Conservation (phyloP, 2,113 vertebrate species). For the Psilopogon haemacephalus region DNA sequence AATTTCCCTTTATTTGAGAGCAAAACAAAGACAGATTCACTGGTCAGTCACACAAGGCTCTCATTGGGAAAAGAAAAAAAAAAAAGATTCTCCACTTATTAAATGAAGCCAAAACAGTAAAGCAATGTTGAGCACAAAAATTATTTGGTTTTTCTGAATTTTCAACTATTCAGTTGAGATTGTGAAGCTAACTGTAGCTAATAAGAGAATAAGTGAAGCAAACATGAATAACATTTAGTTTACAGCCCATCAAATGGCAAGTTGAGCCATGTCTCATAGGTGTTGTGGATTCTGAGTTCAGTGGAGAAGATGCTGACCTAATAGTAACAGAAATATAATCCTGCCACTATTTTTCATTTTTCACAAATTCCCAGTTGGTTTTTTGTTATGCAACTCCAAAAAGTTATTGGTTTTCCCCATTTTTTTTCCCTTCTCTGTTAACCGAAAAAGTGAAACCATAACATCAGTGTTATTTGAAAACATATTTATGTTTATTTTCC, state of each 20-base stretch:
- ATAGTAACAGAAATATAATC: neutral
- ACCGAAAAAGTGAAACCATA: slow-evolving; percentile 71
- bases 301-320: neutral
- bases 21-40: neutral
- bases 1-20: neutral
- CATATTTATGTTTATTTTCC: slow-evolving; percentile 81
- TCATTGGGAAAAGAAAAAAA: neutral
- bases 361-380: slow-evolving; percentile 46
- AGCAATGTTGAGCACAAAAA: neutral
- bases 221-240: neutral
- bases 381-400: slow-evolving; percentile 41
- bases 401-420: neutral
- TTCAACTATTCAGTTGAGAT: neutral
- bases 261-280: neutral
- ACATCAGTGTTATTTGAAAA: slow-evolving; percentile 76
- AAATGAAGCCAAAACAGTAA: neutral
- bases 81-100: neutral
- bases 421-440: slow-evolving; percentile 22
- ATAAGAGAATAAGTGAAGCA: neutral
- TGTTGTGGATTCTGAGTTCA: neutral
- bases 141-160: neutral
- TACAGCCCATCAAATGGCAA: neutral
- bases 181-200: neutral
- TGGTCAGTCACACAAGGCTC: neutral
- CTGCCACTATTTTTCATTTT: neutral